Conservation (phyloP, 2,888 invertebrate genomes). For the Drosophila cracens region DNA sequence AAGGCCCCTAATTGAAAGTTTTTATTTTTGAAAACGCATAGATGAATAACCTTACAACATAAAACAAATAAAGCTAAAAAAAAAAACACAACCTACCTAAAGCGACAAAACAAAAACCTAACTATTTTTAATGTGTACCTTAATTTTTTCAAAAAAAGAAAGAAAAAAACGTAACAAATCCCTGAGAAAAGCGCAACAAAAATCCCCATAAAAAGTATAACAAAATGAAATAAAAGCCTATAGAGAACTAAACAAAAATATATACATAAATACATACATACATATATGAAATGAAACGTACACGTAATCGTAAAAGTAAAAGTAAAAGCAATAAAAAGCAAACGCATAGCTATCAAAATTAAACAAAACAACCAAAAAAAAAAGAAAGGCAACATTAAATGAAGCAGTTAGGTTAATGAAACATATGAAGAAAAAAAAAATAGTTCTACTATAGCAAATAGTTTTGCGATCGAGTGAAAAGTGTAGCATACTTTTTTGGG, state of each 20-base stretch:
- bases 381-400: conserved; percentile 32
- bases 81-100: conserved; percentile 73
- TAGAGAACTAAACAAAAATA: conserved; percentile 54
- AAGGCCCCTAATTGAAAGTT: conserved; percentile 65
- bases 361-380: conserved; percentile 20
- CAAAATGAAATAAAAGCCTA: conserved; percentile 42
- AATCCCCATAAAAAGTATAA: conserved; percentile 40
- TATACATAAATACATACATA: conserved; percentile 42
- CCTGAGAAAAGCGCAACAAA: conserved; percentile 50
- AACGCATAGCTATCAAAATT: conserved; percentile 77
- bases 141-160: conserved; percentile 63
- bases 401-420: conserved; percentile 59
- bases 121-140: conserved; percentile 83
- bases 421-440: conserved; percentile 34
- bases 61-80: conserved; percentile 12
- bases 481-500: conserved; percentile 64
- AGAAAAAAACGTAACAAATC: conserved; percentile 55
- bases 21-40: conserved; percentile 58
- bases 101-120: conserved; percentile 75
- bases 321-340: conserved; percentile 77
- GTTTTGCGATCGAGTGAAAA: conserved; percentile 55
- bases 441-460: conserved; percentile 51
- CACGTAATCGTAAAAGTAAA: conserved; percentile 60
- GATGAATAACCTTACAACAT: conserved; percentile 29
- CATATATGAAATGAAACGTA: conserved; percentile 46